Base-by-base conservation (phyloP, 2,797 vertebrate genomes). In the Hirundo rustica region DNA sequence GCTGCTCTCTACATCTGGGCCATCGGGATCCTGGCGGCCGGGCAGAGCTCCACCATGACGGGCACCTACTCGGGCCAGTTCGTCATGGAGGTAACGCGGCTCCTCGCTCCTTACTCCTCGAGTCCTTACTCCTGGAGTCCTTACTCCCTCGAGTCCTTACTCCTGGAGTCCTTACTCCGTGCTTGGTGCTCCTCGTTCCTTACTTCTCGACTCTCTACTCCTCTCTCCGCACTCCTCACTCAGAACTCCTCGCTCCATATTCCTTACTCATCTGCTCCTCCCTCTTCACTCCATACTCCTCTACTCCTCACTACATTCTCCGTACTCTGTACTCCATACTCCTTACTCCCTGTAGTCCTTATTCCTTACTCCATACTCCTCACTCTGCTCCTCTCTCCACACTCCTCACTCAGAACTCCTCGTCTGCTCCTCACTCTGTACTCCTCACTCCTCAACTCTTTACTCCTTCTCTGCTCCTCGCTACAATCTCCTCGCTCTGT, bases 1-100 rank as follows among this genome's bases (percentile, higher is more conserved):
- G 99, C 98, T 0, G 98, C 99, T 5, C 98, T 99, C 54, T 99
- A 99, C 88, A 99, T 99, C 97, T 99, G 99, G 99, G 99, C 99
- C 0, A 97, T 99, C 4, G 99, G 99, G 27, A 99, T 99, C 96
- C 98, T 99, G 45, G 99, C 99, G 27, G 99, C 99, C 2, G 99
- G 99, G 51, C 99, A 99, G 97, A 99, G 99, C 97, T 99, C 99
- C 54, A 99, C 99, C 21, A 99, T 99, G 99, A 99, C 99, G 0
- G 99, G 99, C 62, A 99, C 99, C 6, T 99, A 99, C 95, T 99
- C 99, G 0, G 99, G 99, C 26, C 99, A 99, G 98, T 99, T 99
- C 70, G 99, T 99, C 58, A 99, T 99, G 99, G 99, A 99, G 99
- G 99, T 99, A 91, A 16, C 58, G 7, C 15, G 1, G 27, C 36